Base-by-base conservation (phyloP, 2,797 vertebrate species). In the Pelobates cultripes region DNA sequence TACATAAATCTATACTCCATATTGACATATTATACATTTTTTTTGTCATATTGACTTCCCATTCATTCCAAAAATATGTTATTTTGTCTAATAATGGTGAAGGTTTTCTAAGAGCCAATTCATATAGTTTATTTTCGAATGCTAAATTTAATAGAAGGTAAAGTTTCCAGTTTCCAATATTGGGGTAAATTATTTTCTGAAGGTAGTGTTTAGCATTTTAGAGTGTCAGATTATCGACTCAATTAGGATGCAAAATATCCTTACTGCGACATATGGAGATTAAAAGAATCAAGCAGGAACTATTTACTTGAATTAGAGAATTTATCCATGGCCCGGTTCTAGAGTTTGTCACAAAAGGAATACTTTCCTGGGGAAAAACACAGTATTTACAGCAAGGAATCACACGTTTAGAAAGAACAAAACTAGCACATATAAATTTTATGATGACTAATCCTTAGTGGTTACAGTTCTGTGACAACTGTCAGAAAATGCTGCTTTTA, bases 371-470 rank as follows among this genome's bases (percentile, higher is more conserved):
- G 61, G 14, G 61, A 64, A 73, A 61, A 73, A 79, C 64, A 51
- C 41, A 43, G 72, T 75, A 64, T 78, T 83, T 75, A 83, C 76
- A 78, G 73, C 55, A 15, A 75, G 47, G 47, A 57, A 66, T 64
- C 12, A 55, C 55, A 71, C 72, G 44, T 79, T 79, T 51, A 40
- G 13, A 83, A 70, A 83, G 77, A 79, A 75, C 82, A 83, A 64
- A 79, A 55, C 55, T 9, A 79, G 70, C 72, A 70, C 82, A 44
- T 77, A 76, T 72, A 68, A 57, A 78, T 82, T 78, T 83, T 83
- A 83, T 63, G 81, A 78, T 78, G 82, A 75, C 73, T 84, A 72
- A 79, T 79, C 60, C 17, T 81, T 74, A 75, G 66, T 75, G 66
- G 79, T 43, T 43, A 70, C 40, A 64, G 68, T 76, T 73, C 43